These are phyloP conservation scores for Macquaria ambigua DNA, from an alignment of 2,113 vertebrate genomes.

Conservation along the genomic window DNA sequence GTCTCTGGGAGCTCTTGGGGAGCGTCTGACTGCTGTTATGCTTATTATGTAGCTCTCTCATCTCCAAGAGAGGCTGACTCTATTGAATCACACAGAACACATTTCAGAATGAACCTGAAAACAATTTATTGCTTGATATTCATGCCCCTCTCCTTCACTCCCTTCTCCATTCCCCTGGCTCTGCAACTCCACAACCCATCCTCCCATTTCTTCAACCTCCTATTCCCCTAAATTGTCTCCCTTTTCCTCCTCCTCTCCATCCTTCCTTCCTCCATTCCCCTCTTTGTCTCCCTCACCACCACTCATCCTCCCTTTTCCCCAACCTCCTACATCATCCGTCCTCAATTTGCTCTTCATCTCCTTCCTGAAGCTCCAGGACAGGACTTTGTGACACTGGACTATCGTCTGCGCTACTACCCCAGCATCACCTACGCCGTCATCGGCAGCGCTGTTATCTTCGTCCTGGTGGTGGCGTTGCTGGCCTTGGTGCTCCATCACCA, in stretches of 20 bases:
- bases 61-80: constrained; percentile 36
- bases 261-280: not conserved
- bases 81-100: constrained; percentile 49
- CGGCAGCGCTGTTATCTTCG: constrained; percentile 95
- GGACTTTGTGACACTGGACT: constrained; percentile 93
- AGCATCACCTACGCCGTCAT: constrained; percentile 97
- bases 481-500: constrained; percentile 96
- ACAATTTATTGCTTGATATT: constrained; percentile 56
- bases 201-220: constrained; percentile 23
- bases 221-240: constrained; percentile 14
- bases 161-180: constrained; percentile 30
- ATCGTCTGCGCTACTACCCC: constrained; percentile 94
- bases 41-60: constrained; percentile 41
- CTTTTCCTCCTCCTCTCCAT: not conserved
- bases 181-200: constrained; percentile 28
- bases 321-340: not conserved
- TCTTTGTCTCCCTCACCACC: not conserved
- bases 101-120: constrained; percentile 56
- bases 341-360: constrained; percentile 10
- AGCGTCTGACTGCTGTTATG: constrained; percentile 36
- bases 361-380: constrained; percentile 89
- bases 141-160: constrained; percentile 40
- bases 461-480: constrained; percentile 93
- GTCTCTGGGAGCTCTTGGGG: constrained; percentile 18
- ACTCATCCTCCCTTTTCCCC: not conserved